A percentile compares a stretch with the other conserved stretches of the same genome.
These are phyloP conservation scores for Pontoporia blainvillei DNA, from an alignment of 2,113 vertebrate genomes.

Conservation along the genomic window DNA sequence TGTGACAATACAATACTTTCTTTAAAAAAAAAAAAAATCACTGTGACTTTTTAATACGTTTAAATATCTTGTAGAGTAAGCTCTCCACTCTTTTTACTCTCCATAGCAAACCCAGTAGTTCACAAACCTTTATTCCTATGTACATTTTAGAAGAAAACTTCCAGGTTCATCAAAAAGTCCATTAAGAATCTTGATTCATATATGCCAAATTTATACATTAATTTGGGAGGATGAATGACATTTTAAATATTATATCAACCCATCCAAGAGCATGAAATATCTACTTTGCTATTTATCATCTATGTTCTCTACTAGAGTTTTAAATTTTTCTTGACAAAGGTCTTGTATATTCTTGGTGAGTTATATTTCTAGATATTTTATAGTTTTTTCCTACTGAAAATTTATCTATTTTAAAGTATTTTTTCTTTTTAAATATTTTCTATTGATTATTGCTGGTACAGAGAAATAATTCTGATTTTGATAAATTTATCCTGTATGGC, in stretches of 20 bases:
- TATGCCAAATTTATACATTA: neutral
- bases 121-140: neutral
- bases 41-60: neutral
- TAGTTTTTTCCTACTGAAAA: neutral
- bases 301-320: neutral
- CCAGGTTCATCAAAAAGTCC: neutral
- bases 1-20: neutral
- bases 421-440: neutral
- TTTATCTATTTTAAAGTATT: neutral
- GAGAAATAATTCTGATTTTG: neutral
- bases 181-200: neutral
- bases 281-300: neutral
- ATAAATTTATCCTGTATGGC: neutral
- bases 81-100: neutral
- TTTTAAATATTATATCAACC: neutral
- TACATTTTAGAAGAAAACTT: neutral
- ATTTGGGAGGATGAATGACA: neutral
- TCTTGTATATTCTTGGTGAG: neutral
- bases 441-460: neutral
- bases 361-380: neutral
- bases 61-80: neutral
- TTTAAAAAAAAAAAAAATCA: neutral
- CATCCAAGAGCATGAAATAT: neutral
- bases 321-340: neutral
- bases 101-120: neutral